A percentile compares a stretch with the other conserved stretches of the same genome.
phyloP scores from a whole-genome alignment of 1,140 invertebrate species.

The Solenopsis invicta region DNA sequence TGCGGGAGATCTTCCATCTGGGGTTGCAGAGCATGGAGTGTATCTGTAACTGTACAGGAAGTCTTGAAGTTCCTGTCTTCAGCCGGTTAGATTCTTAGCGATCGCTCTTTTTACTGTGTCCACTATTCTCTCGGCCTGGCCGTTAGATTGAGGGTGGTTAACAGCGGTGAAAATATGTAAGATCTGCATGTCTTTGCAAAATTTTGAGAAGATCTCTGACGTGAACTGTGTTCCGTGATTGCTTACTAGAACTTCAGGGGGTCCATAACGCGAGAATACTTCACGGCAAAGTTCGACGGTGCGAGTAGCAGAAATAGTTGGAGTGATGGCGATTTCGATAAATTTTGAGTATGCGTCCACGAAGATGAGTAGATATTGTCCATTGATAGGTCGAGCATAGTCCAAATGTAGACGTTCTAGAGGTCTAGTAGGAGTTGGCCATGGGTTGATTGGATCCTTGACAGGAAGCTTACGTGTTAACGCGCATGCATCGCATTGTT shows the following conservation, averaged over 20 bases:
- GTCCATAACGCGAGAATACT: neutral
- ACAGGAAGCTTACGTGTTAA: neutral
- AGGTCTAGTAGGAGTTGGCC: neutral
- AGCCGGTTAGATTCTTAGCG: neutral
- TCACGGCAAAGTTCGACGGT: neutral
- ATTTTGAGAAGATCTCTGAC: neutral
- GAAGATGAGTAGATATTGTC: neutral
- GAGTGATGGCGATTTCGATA: neutral
- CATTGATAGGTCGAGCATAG: neutral
- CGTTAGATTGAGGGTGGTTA: slow-evolving; percentile 15
- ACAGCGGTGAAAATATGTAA: neutral
- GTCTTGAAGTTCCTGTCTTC: neutral
- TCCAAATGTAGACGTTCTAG: neutral
- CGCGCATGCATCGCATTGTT: neutral
- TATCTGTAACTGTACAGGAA: neutral
- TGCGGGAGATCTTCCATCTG: neutral
- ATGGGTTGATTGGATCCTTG: neutral
- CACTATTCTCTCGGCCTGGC: slow-evolving; percentile 18
- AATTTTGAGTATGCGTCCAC: neutral
- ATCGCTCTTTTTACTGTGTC: neutral
- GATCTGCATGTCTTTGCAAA: slow-evolving; percentile 11
- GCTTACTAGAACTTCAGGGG: neutral
- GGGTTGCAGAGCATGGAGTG: neutral
- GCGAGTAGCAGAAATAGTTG: neutral
- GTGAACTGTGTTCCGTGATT: neutral